Conservation (phyloP, 2,888 invertebrate species). For the Caenorhabditis japonica region DNA sequence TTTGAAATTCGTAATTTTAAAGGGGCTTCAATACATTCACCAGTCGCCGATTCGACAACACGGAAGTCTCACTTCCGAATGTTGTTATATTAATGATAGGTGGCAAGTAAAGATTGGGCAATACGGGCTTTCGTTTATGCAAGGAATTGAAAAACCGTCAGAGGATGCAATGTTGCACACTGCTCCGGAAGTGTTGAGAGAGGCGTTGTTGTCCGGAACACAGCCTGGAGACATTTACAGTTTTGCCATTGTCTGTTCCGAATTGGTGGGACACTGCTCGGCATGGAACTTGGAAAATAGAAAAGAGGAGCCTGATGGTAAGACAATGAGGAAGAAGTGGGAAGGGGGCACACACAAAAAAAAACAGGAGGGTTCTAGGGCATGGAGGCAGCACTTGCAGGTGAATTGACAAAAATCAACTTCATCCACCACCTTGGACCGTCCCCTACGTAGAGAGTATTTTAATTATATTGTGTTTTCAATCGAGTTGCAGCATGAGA, state of each 20-base stretch:
- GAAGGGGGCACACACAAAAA: background rate
- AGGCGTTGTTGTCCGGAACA: slow-evolving; percentile 45
- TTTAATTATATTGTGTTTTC: too few species aligned
- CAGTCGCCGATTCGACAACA: slow-evolving; percentile 55
- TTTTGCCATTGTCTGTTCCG: slow-evolving; percentile 66
- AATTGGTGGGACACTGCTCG: slow-evolving; percentile 52
- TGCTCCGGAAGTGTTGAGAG: slow-evolving; percentile 69
- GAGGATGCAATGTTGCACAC: slow-evolving; percentile 68
- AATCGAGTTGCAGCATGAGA: too few species aligned
- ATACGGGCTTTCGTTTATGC: slow-evolving; percentile 62
- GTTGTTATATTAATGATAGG: slow-evolving; percentile 65
- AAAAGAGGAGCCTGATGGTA: slow-evolving; percentile 63
- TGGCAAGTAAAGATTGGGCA: slow-evolving; percentile 71
- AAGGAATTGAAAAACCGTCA: slow-evolving; percentile 51
- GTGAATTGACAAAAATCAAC: too few species aligned
- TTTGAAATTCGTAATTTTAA: too few species aligned
- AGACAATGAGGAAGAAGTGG: slow-evolving; percentile 1
- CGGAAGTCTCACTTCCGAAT: slow-evolving; percentile 58
- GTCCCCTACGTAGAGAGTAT: too few species aligned
- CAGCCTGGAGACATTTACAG: slow-evolving; percentile 54
- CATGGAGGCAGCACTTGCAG: too few species aligned
- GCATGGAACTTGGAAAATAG: slow-evolving; percentile 68
- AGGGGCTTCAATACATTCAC: slow-evolving; percentile 63
- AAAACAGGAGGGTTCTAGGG: too few species aligned
- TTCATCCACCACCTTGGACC: too few species aligned